Conservation (phyloP, 2,888 invertebrate species). For the Drosophila percnosoma region DNA sequence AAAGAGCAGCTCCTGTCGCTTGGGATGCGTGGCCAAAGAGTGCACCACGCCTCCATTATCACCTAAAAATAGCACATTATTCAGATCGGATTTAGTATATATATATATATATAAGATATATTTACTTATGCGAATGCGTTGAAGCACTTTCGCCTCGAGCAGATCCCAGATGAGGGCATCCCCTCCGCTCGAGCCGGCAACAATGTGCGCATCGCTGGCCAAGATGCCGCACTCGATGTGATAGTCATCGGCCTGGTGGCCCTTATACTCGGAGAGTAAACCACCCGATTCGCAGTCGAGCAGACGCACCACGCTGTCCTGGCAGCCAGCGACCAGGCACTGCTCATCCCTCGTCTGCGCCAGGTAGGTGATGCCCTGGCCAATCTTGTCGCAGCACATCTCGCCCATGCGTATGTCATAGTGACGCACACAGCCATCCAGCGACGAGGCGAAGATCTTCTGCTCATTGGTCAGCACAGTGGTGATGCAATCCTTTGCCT, state of each 20-base stretch:
- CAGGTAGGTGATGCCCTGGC: conserved; percentile 91
- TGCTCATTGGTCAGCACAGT: conserved; percentile 92
- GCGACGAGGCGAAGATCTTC: conserved; percentile 95
- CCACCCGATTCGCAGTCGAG: conserved; percentile 95
- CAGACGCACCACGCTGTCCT: conserved; percentile 92
- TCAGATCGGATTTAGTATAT: neutral
- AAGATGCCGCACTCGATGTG: conserved; percentile 95
- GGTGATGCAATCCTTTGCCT: conserved; percentile 96
- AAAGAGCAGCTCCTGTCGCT: conserved; percentile 80
- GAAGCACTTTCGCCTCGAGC: conserved; percentile 88
- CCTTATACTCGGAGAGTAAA: conserved; percentile 91
- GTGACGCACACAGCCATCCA: conserved; percentile 93
- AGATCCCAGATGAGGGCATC: conserved; percentile 90
- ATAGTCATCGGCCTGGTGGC: conserved; percentile 93
- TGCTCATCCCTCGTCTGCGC: conserved; percentile 96
- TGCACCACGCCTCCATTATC: conserved; percentile 88
- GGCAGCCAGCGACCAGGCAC: conserved; percentile 93
- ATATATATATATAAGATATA: neutral
- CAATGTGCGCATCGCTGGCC: conserved; percentile 92
- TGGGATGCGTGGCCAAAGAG: conserved; percentile 93
- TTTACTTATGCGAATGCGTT: conserved; percentile 81
- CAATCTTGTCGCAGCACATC: conserved; percentile 93
- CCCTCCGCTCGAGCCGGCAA: conserved; percentile 96
- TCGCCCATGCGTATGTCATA: conserved; percentile 97
- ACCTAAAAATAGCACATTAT: conserved; percentile 50